These are phyloP conservation scores for Drosophila rufa DNA, from an alignment of 1,140 invertebrate genomes.

Conservation along the genomic window DNA sequence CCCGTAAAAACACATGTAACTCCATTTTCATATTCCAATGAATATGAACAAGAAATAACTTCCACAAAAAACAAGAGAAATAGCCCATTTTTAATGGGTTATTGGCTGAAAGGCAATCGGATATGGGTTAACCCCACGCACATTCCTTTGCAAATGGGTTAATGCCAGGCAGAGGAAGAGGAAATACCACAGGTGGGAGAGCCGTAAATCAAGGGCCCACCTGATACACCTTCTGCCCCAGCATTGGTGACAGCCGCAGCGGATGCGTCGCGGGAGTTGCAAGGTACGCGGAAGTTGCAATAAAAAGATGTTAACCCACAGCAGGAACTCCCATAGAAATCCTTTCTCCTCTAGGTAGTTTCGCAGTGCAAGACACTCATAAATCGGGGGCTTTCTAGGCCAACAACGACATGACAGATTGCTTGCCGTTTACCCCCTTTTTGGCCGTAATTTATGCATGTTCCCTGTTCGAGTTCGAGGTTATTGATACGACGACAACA, in stretches of 20 bases:
- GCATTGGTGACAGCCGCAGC: conserved; percentile 12
- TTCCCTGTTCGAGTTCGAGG: conserved; percentile 31
- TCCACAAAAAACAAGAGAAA: background rate
- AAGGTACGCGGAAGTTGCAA: conserved; percentile 47
- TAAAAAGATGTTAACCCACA: conserved; percentile 27
- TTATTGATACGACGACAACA: conserved; percentile 62
- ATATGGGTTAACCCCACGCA: conserved; percentile 27
- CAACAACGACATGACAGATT: conserved; percentile 56
- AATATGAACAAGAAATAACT: background rate
- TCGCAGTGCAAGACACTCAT: conserved; percentile 6
- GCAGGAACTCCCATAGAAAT: conserved; percentile 20
- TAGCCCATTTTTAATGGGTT: conserved; percentile 17
- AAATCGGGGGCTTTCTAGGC: conserved; percentile 37
- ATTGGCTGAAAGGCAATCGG: conserved; percentile 14
- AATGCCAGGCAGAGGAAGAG: conserved; percentile 15
- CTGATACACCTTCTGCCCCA: background rate
- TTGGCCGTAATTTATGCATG: conserved; percentile 60
- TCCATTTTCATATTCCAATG: background rate
- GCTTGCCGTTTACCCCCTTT: conserved; percentile 1
- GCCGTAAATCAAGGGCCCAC: conserved; percentile 40
- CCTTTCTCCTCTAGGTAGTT: background rate
- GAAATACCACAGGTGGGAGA: conserved; percentile 18
- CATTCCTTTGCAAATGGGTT: conserved; percentile 16
- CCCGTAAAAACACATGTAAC: background rate
- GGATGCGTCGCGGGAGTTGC: conserved; percentile 46